Evolutionary conservation across 1,140 invertebrate genomes (phyloP).

Genomic region (Pogonognathellus flavescens): DNA sequence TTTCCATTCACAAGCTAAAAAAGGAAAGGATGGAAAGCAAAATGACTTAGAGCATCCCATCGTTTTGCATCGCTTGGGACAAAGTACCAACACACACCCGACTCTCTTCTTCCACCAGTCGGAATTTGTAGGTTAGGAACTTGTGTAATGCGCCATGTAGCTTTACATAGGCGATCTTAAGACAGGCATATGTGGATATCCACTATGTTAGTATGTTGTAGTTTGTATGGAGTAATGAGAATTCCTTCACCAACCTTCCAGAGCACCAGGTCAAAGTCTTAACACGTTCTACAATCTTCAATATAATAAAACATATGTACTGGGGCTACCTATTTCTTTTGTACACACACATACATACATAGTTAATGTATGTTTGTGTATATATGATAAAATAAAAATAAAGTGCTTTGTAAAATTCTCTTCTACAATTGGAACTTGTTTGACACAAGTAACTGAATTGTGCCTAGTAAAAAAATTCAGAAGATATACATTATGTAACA

Average conservation of each 20-base stretch:
- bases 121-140: neutral
- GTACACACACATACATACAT: constrained; percentile 14
- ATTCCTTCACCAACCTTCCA: neutral
- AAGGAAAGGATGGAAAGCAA: constrained; percentile 36
- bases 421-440: neutral
- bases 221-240: neutral
- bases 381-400: constrained; percentile 14
- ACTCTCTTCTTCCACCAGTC: neutral
- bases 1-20: constrained; percentile 15
- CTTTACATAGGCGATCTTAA: neutral
- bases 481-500: constrained; percentile 34
- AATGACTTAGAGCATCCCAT: constrained; percentile 31
- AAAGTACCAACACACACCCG: neutral
- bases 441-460: neutral
- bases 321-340: neutral
- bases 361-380: neutral
- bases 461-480: neutral
- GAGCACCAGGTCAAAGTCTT: constrained; percentile 41
- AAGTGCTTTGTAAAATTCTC: constrained; percentile 28
- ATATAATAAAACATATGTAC: constrained; percentile 8
- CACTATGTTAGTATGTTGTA: neutral
- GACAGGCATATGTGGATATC: constrained; percentile 3
- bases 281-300: constrained; percentile 12
- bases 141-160: too few relatives aligned
- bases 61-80: constrained; percentile 35